Conservation (phyloP, 1,140 invertebrate species). For the Ectropis grisescens region DNA sequence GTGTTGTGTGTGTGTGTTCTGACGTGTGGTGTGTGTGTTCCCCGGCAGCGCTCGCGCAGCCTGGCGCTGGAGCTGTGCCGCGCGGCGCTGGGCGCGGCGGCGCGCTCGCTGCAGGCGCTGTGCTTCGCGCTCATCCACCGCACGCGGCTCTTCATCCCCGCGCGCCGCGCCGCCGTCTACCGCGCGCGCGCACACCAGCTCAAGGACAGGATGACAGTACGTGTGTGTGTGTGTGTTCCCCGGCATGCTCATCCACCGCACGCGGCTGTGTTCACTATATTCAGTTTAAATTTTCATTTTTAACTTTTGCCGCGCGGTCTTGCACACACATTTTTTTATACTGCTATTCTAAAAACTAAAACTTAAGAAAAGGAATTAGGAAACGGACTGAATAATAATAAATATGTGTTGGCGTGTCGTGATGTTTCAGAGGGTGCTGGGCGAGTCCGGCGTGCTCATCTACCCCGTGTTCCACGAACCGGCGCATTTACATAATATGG, state of each 20-base stretch:
- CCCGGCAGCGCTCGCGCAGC: constrained; percentile 50
- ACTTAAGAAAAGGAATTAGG: too few relatives aligned
- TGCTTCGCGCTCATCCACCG: constrained; percentile 42
- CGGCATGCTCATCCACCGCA: neutral
- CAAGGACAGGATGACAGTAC: constrained; percentile 44
- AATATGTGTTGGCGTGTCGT: too few relatives aligned
- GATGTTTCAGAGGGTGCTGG: constrained; percentile 63
- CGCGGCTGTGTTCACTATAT: too few relatives aligned
- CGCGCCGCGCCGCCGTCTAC: constrained; percentile 29
- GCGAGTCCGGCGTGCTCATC: constrained; percentile 80
- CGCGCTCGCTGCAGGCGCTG: constrained; percentile 48
- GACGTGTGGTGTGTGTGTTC: too few relatives aligned
- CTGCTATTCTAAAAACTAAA: too few relatives aligned
- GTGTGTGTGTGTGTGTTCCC: too few relatives aligned
- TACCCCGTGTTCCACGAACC: constrained; percentile 78
- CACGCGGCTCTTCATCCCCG: constrained; percentile 51
- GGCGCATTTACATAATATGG: constrained; percentile 74
- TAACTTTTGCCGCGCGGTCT: too few relatives aligned
- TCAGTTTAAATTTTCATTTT: too few relatives aligned
- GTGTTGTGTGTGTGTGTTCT: too few relatives aligned
- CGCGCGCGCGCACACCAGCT: constrained; percentile 25
- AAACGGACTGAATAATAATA: too few relatives aligned
- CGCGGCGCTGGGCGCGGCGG: constrained; percentile 42
- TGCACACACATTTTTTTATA: too few relatives aligned
- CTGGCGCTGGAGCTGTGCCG: constrained; percentile 56